Percentiles rank a stretch among this genome's conserved stretches.
Evolutionary conservation across 2,888 invertebrate genomes (phyloP).

Genomic region (Heliconius charithonia): DNA sequence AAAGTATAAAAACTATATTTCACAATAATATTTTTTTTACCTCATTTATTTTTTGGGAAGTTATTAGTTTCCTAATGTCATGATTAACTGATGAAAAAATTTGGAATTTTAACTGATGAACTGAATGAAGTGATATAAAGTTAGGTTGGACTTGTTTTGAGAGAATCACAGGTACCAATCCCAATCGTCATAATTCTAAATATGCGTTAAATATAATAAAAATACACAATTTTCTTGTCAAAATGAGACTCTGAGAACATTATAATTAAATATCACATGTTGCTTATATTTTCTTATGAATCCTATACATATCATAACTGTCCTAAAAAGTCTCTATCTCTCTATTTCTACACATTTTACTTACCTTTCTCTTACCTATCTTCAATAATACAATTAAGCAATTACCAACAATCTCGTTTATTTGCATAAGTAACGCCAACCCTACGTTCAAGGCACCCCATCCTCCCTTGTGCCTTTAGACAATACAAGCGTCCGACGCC

Average conservation of each 20-base stretch:
- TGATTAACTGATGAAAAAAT: not conserved
- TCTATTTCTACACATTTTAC: not conserved
- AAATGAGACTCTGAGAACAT: no score
- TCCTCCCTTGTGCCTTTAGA: conserved; percentile 45
- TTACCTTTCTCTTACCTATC: not conserved
- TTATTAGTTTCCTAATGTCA: no score
- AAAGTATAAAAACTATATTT: not conserved
- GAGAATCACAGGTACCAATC: not conserved
- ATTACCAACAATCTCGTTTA: conserved; percentile 7
- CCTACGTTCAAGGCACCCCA: conserved; percentile 45
- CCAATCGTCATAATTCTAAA: not conserved
- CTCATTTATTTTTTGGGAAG: no score
- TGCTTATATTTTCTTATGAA: no score
- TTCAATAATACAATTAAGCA: conserved; percentile 7
- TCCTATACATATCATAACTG: not conserved
- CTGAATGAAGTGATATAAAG: no score
- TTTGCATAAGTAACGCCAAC: conserved; percentile 31
- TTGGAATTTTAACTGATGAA: no score
- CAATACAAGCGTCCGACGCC: conserved; percentile 50
- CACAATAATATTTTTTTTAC: no score
- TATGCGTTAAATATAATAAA: no score
- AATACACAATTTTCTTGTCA: no score
- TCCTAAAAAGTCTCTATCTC: not conserved
- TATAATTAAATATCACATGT: no score
- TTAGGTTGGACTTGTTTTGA: not conserved